Base-by-base conservation (phyloP, 2,888 invertebrate genomes). In the Cheilosia vulpina region DNA sequence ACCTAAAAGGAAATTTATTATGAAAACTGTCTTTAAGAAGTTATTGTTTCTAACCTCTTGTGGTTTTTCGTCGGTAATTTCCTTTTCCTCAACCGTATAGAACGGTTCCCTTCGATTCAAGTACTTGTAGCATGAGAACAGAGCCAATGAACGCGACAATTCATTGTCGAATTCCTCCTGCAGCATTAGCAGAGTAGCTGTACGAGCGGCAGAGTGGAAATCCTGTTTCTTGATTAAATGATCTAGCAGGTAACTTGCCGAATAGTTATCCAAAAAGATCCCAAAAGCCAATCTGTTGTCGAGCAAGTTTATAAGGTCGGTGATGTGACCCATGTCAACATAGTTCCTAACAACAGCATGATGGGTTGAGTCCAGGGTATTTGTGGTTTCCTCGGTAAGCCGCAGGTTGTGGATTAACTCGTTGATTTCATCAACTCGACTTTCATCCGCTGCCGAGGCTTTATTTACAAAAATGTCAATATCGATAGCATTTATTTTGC, bases 231-330 rank as follows among this genome's bases (percentile, higher is more conserved):
- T 94, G 73, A 98, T 92, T 89, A 97, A 95, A 72, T 94, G 93
- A 90, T 98, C 96, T 93, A 99, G 93, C 45, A 98, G 92, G 65
- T 98, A 93, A 91, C 97, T 97, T 9, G 95, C 95, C 38, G 94
- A 93, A 88, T 95, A 96, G 81, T 94, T 92, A 92, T 99, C 98
- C n/a, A 97, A 94, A 90, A 98, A 98, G 41, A 99, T 92, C 1
- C 99, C 99, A 93, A 96, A 99, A 89, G 96, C 96, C 17, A 96
- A 91, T 71, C 97, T 95, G 90, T 98, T 96, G 89, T 96, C 94
- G 57, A 99, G 93, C 7, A 98, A 93, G 17, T 94, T 93, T 0
- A 97, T 90, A 15, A 98, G 92, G 71, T 95, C 94, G 9, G 80
- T 85, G 2, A 77, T 77, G n/a, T 85, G 85, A 11, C 77, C 82